Conservation (phyloP, 2,888 invertebrate species). For the Noctua janthe region DNA sequence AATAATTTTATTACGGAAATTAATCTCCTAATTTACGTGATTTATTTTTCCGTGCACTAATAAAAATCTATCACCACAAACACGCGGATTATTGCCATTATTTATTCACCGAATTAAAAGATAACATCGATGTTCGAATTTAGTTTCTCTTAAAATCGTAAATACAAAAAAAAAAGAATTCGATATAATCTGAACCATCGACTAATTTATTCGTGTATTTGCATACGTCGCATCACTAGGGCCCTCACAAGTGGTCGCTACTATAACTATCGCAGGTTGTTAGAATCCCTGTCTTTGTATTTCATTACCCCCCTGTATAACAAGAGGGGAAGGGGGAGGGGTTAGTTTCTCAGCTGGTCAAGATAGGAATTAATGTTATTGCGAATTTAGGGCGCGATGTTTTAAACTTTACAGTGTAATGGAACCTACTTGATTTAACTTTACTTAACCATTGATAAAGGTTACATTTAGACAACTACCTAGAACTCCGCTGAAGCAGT, state of each 20-base stretch:
- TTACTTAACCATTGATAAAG: not conserved
- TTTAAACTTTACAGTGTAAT: conserved; percentile 3
- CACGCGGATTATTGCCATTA: conserved; percentile 34
- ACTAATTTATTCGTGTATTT: conserved; percentile 64
- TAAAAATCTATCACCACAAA: conserved; percentile 39
- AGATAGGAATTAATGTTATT: conserved; percentile 45
- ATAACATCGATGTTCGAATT: conserved; percentile 53
- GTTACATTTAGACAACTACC: not conserved
- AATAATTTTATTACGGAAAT: conserved; percentile 51
- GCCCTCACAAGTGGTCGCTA: conserved; percentile 78
- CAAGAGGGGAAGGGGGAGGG: conserved; percentile 28
- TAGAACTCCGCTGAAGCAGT: too few species aligned
- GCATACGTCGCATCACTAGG: conserved; percentile 75
- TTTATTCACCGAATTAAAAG: conserved; percentile 51
- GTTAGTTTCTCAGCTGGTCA: conserved; percentile 33
- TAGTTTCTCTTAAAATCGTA: conserved; percentile 38
- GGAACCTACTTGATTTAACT: not conserved
- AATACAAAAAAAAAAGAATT: conserved; percentile 25
- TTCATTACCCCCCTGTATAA: conserved; percentile 62
- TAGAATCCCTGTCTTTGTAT: conserved; percentile 64
- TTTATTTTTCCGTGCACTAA: conserved; percentile 47
- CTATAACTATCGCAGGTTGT: conserved; percentile 66
- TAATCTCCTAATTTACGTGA: conserved; percentile 42
- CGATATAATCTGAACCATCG: conserved; percentile 46
- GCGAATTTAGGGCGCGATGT: conserved; percentile 21